phyloP scores from a whole-genome alignment of 1,140 invertebrate species.

The Lepidostoma basale region DNA sequence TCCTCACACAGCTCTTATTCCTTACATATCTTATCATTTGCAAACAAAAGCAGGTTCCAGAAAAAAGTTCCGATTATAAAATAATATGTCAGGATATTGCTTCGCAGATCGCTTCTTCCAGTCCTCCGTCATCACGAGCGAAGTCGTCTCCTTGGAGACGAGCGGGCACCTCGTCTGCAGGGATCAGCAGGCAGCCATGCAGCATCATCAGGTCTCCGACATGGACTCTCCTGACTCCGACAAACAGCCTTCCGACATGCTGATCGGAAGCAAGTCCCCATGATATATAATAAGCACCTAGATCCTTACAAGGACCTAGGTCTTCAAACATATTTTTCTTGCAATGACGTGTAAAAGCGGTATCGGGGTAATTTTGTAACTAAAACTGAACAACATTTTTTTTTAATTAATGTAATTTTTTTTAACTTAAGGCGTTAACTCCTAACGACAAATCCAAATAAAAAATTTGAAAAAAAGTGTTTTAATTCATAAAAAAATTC shows the following conservation, averaged over 20 bases:
- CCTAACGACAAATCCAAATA: too few relatives aligned
- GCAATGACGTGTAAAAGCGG: background rate
- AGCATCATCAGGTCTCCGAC: slow-evolving; percentile 47
- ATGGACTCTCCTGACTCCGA: slow-evolving; percentile 57
- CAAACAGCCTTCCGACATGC: slow-evolving; percentile 39
- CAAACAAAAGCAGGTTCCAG: background rate
- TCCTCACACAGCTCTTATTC: too few relatives aligned
- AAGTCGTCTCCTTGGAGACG: slow-evolving; percentile 56
- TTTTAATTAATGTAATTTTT: too few relatives aligned
- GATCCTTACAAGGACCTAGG: background rate
- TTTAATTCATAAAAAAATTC: too few relatives aligned
- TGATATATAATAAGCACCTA: slow-evolving; percentile 46
- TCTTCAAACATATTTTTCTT: background rate
- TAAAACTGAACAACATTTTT: too few relatives aligned
- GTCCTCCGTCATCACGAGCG: slow-evolving; percentile 59
- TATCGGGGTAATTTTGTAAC: background rate
- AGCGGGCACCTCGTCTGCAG: slow-evolving; percentile 49
- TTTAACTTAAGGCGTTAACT: too few relatives aligned
- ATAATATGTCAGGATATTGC: slow-evolving; percentile 19
- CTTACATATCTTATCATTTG: background rate
- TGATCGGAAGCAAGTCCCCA: slow-evolving; percentile 41
- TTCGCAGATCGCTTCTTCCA: slow-evolving; percentile 59
- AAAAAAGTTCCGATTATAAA: slow-evolving; percentile 2
- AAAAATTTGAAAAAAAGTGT: too few relatives aligned
- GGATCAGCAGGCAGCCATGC: slow-evolving; percentile 43